Conservation (phyloP, 1,140 invertebrate genomes). For the Hycleus phaleratus region DNA sequence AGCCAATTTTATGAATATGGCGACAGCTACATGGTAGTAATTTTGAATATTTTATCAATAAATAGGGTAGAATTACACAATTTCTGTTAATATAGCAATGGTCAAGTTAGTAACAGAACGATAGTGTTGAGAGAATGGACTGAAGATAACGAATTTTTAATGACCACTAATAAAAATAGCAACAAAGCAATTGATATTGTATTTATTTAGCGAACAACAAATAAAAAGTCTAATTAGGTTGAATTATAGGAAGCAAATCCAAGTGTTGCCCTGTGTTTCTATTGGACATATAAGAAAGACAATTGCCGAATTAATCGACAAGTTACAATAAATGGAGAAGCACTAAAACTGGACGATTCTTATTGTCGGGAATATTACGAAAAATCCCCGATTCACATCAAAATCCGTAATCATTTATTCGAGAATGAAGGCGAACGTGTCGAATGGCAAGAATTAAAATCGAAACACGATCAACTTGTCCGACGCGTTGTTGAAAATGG, state of each 20-base stretch:
- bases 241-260: slow-evolving; percentile 40
- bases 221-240: no score
- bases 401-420: slow-evolving; percentile 22
- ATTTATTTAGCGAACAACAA: no score
- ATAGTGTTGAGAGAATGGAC: no score
- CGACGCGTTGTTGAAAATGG: slow-evolving; percentile 10
- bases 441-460: slow-evolving; percentile 22
- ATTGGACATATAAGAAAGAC: slow-evolving; percentile 42
- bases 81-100: no score
- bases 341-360: slow-evolving; percentile 10
- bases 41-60: no score
- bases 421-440: slow-evolving; percentile 14
- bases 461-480: slow-evolving; percentile 20
- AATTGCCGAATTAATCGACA: slow-evolving; percentile 38
- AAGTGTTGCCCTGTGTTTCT: slow-evolving; percentile 44
- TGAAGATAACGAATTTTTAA: no score
- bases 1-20: no score
- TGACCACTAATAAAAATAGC: no score
- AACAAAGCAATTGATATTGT: no score
- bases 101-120: no score
- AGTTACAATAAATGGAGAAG: slow-evolving; percentile 31
- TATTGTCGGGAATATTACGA: slow-evolving; percentile 15
- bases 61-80: no score
- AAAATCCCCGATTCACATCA: slow-evolving; percentile 1
- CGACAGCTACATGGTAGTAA: no score